phyloP scores from a whole-genome alignment of 2,113 vertebrate genomes.

The Limnothrissa miodon region DNA sequence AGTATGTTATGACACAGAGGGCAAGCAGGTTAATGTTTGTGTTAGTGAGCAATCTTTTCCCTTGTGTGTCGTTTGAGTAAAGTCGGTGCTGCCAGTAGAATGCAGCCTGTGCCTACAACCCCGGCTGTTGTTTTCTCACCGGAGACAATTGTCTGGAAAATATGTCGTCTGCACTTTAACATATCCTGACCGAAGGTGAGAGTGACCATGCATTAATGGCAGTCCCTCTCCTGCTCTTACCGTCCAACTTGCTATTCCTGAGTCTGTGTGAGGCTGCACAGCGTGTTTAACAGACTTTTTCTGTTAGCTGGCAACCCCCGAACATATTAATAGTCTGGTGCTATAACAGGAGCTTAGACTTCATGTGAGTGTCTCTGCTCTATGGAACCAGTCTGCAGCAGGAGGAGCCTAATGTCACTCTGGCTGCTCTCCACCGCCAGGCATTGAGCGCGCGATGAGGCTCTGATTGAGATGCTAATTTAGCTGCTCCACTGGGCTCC shows the following conservation, averaged over 20 bases:
- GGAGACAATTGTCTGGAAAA: neutral
- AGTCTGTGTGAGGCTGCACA: neutral
- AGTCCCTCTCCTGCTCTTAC: neutral
- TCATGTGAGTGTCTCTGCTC: neutral
- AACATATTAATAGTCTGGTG: neutral
- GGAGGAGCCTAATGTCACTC: neutral
- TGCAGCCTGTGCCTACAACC: too few species aligned
- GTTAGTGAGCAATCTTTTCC: neutral
- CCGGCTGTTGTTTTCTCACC: too few species aligned
- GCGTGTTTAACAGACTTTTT: neutral
- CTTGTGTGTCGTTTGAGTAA: neutral
- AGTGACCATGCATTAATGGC: neutral
- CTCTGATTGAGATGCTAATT: slow-evolving; percentile 44
- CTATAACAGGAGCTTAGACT: neutral
- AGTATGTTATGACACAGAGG: neutral
- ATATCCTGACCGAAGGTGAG: neutral
- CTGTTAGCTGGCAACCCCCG: neutral
- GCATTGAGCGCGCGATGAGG: too few species aligned
- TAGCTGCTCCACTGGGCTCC: slow-evolving; percentile 70
- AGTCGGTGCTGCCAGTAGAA: neutral
- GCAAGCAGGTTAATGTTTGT: neutral
- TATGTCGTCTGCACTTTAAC: neutral
- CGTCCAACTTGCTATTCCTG: neutral
- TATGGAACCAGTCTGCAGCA: neutral
- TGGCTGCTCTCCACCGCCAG: slow-evolving; percentile 37